These are phyloP conservation scores for Platygyra sinensis DNA, from an alignment of 64 coral and sea anemone species.

Conservation along the genomic window DNA sequence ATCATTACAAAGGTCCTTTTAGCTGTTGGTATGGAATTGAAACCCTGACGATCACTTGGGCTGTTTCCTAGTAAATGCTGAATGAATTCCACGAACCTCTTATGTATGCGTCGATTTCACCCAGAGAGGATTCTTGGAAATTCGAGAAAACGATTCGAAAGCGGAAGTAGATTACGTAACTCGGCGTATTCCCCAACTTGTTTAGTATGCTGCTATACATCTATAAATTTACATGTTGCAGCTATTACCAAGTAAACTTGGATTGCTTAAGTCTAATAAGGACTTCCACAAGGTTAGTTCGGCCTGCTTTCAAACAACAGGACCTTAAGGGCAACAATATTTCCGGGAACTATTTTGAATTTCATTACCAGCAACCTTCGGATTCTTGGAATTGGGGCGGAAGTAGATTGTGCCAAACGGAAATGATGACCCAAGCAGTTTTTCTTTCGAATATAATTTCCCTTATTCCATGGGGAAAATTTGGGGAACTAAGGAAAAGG, in stretches of 20 bases:
- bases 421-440: no score
- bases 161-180: not conserved
- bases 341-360: not conserved
- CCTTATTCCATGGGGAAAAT: no score
- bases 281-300: no score
- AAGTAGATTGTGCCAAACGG: not conserved
- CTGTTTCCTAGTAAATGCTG: not conserved
- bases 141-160: not conserved
- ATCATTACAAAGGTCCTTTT: no score
- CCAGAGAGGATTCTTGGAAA: not conserved
- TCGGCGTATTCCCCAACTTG: not conserved
- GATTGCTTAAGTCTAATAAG: no score
- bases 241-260: not conserved
- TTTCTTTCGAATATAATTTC: no score
- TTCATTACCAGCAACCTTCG: not conserved
- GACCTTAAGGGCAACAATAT: not conserved
- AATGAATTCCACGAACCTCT: not conserved
- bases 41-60: not conserved
- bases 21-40: not conserved
- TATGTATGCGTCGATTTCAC: not conserved
- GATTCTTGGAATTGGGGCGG: conserved; percentile 11
- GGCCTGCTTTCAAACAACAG: no score
- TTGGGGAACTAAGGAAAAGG: no score
- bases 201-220: not conserved
- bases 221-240: not conserved